phyloP scores from a whole-genome alignment of 2,113 vertebrate genomes.

The Siphamia tubifer region DNA sequence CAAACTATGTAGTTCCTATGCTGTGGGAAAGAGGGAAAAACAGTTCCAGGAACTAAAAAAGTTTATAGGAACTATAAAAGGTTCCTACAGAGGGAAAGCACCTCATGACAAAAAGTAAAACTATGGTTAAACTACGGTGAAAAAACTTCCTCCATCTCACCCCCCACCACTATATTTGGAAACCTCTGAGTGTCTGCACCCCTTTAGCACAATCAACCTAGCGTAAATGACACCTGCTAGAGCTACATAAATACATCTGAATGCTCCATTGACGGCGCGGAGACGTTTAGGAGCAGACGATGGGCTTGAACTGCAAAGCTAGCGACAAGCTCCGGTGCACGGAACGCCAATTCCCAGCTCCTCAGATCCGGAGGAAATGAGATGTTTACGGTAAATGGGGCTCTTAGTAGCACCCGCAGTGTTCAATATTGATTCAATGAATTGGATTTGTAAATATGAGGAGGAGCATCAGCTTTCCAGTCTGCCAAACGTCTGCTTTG shows the following conservation, averaged over 20 bases:
- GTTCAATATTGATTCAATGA: conserved; percentile 79
- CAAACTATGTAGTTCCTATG: no score
- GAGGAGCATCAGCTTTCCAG: conserved; percentile 41
- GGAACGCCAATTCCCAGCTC: conserved; percentile 55
- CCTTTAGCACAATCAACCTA: conserved; percentile 31
- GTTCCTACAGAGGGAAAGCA: no score
- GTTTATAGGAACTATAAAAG: no score
- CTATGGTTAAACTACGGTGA: no score
- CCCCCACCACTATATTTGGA: neutral
- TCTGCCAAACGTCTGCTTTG: conserved; percentile 32
- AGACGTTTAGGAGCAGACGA: conserved; percentile 32
- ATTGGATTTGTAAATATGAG: conserved; percentile 75
- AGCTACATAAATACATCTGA: conserved; percentile 56
- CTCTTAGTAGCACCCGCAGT: conserved; percentile 60
- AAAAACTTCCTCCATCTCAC: no score
- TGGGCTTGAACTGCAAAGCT: conserved; percentile 46
- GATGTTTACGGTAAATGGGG: conserved; percentile 77
- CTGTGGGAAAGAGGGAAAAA: no score
- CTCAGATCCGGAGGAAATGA: conserved; percentile 72
- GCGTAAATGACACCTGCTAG: conserved; percentile 69
- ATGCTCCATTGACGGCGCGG: conserved; percentile 58
- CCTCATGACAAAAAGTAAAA: no score
- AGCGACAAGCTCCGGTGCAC: conserved; percentile 37
- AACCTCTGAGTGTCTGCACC: conserved; percentile 11
- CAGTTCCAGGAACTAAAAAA: no score